Conservation (phyloP, 2,113 vertebrate species). For the Brevimyrus niger region DNA sequence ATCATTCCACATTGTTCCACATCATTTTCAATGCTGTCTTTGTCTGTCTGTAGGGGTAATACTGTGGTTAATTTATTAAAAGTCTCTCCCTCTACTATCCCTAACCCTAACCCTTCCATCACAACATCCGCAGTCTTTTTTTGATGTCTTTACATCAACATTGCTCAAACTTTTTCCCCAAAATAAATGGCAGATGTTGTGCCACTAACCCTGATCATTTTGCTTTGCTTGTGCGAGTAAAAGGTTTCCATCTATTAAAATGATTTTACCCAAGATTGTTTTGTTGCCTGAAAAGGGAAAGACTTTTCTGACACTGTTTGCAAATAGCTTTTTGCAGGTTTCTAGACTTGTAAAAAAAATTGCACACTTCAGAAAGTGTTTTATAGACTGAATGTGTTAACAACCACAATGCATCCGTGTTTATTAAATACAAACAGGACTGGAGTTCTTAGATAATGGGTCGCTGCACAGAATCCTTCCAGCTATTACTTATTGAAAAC, state of each 20-base stretch:
- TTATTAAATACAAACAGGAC: background rate
- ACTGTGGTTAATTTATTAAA: background rate
- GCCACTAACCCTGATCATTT: background rate
- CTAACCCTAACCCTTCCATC: background rate
- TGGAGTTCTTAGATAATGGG: background rate
- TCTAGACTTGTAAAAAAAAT: background rate
- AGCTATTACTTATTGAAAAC: background rate
- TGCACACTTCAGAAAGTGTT: background rate
- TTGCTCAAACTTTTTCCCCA: background rate
- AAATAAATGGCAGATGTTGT: background rate
- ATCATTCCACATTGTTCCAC: background rate
- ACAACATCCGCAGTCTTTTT: background rate
- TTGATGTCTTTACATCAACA: background rate
- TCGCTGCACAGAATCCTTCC: background rate
- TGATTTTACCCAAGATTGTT: background rate
- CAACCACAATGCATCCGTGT: background rate
- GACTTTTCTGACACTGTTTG: background rate
- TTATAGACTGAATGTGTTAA: background rate
- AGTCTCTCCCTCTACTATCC: background rate
- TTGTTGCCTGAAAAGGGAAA: background rate
- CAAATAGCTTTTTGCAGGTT: background rate
- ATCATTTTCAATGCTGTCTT: background rate
- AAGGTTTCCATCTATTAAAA: background rate
- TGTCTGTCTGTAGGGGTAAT: background rate
- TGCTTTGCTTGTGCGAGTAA: background rate